Evolutionary conservation across 1,140 invertebrate species (phyloP), one percentile per base, ranked within the genome.

Genomic region (Drosophila bocki): DNA sequence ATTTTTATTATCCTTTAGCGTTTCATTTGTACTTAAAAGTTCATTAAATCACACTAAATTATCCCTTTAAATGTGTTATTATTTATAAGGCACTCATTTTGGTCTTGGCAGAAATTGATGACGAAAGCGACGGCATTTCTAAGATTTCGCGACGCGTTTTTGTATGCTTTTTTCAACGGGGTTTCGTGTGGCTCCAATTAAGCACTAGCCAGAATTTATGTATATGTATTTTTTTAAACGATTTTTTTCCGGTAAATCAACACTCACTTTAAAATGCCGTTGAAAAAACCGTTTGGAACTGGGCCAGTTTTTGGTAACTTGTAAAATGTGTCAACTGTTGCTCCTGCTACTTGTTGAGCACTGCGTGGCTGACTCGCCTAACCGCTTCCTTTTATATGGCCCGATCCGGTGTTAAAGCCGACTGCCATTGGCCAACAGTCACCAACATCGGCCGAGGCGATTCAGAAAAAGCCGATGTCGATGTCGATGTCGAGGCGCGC

Each of bases 311-410:
- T 54, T 12, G 8, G 29, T 22, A 26, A 47, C 37, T 13, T 13
- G 0, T 11, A 13, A 15, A 26, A 37, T 47, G 63, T 75, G 53
- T 80, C 82, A 90, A 90, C 85, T 90, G 85, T 90, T 90, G 85
- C 85, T 81, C 68, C 70, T 88, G 62, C 83, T 86, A 90, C 85
- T 90, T 90, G 85, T 90, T 90, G 85, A 90, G 76, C 85, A 90
- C 85, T 90, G 86, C 85, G 86, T 90, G 68, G 72, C 62, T 19
- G 85, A 82, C 86, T 90, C 75, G 64, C 42, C 45, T 47, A 75
- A 48, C 70, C 57, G 75, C 78, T 42, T 90, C 83, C 85, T 90
- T 90, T 90, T 90, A 90, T 90, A 90, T 75, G 83, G 32, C 37
- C 74, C 39, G 41, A 41, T 15, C 64, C 63, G 64, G 60, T 35